Evolutionary conservation across 1,140 invertebrate species (phyloP).

Genomic region (Eupristina koningsbergeri): DNA sequence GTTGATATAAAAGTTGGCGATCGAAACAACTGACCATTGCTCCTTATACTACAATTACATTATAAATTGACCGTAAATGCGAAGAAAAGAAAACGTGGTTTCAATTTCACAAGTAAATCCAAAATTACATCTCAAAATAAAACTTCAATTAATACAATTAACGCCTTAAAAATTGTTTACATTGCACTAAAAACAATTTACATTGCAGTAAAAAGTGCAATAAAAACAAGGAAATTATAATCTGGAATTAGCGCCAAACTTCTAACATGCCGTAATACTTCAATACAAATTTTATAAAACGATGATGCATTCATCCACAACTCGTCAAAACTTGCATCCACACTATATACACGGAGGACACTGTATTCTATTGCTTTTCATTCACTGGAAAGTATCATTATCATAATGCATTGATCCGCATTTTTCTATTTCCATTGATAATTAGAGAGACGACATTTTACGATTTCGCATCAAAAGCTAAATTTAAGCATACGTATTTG

Average conservation of each 20-base stretch:
- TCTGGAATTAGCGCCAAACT: conserved; percentile 28
- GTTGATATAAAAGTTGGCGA: too few relatives aligned
- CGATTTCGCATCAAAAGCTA: conserved; percentile 8
- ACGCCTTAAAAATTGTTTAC: not conserved
- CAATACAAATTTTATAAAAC: conserved; percentile 40
- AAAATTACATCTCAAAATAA: not conserved
- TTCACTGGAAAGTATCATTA: not conserved
- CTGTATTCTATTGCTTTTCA: not conserved
- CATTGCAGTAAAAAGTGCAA: conserved; percentile 16
- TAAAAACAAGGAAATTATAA: not conserved
- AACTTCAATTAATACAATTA: conserved; percentile 24
- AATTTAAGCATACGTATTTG: conserved; percentile 1
- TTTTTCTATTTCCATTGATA: conserved; percentile 10
- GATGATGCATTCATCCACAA: not conserved
- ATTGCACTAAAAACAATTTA: conserved; percentile 4
- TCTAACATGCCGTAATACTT: conserved; percentile 20
- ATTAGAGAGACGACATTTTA: conserved; percentile 7
- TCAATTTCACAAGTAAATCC: too few relatives aligned
- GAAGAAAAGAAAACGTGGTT: too few relatives aligned
- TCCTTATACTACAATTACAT: too few relatives aligned
- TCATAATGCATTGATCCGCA: not conserved
- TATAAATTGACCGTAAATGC: too few relatives aligned
- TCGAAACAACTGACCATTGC: too few relatives aligned
- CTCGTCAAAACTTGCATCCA: not conserved
- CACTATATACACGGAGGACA: not conserved